Percentiles rank a stretch among this genome's conserved stretches.
These are phyloP conservation scores for Ridgeia piscesae DNA, from an alignment of 1,140 invertebrate species.

Conservation along the genomic window DNA sequence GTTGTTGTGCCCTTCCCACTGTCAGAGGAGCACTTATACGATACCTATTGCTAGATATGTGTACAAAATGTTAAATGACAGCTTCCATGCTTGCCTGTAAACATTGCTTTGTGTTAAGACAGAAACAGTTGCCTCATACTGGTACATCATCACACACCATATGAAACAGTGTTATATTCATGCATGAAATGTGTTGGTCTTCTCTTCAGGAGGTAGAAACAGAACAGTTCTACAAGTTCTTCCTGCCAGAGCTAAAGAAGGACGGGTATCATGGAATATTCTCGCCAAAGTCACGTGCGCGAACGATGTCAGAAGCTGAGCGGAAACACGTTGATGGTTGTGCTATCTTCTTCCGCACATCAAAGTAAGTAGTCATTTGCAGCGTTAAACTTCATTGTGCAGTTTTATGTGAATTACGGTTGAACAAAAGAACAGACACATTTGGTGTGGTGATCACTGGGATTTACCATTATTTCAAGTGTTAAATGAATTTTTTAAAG, in stretches of 20 bases:
- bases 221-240: constrained; percentile 97
- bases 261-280: constrained; percentile 98
- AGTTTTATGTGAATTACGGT: neutral
- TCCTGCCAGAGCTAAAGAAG: constrained; percentile 88
- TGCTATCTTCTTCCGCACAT: constrained; percentile 91
- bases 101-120: neutral
- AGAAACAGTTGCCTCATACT: neutral
- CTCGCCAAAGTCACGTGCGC: constrained; percentile 95
- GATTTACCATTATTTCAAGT: neutral
- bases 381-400: neutral
- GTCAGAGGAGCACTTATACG: too few relatives aligned
- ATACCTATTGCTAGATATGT: too few relatives aligned
- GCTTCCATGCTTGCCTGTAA: neutral
- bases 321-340: constrained; percentile 98
- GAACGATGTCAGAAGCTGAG: constrained; percentile 96
- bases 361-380: constrained; percentile 77
- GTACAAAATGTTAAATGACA: too few relatives aligned
- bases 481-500: neutral
- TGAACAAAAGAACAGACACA: neutral
- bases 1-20: too few relatives aligned
- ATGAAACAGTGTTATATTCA: neutral
- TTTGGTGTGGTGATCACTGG: neutral
- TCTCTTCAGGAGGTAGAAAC: constrained; percentile 90
- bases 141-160: neutral
- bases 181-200: neutral